phyloP scores from a whole-genome alignment of 2,113 vertebrate species.

The Platycercus adscitus region DNA sequence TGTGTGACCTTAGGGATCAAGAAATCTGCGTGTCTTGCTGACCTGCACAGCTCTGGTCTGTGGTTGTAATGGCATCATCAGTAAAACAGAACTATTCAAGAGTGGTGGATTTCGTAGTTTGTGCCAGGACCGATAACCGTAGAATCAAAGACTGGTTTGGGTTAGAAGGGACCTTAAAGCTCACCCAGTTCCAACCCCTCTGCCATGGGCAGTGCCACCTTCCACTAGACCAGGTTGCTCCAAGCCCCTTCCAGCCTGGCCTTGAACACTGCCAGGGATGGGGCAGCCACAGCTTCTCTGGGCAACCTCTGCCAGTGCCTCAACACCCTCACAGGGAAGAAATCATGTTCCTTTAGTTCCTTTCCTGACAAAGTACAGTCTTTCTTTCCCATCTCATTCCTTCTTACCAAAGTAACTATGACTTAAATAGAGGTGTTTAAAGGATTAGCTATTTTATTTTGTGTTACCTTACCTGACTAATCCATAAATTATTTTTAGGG shows the following conservation, averaged over 20 bases:
- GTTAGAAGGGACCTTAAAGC: neutral
- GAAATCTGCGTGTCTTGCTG: neutral
- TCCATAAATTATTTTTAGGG: neutral
- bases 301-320: no score
- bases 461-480: neutral
- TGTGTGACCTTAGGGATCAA: neutral
- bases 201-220: neutral
- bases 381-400: neutral
- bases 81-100: neutral
- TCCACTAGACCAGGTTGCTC: neutral
- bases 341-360: neutral
- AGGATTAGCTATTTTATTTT: neutral
- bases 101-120: neutral
- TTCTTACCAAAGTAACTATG: neutral
- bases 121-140: neutral
- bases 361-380: neutral
- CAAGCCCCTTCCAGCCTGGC: neutral
- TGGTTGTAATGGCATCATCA: neutral
- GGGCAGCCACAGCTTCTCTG: neutral
- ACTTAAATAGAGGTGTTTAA: neutral
- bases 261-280: neutral
- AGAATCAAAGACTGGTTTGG: neutral
- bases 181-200: accelerated
- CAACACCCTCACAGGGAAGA: neutral
- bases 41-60: neutral